phyloP scores from a whole-genome alignment of 2,888 invertebrate species.

The Oxystoma pomonae region DNA sequence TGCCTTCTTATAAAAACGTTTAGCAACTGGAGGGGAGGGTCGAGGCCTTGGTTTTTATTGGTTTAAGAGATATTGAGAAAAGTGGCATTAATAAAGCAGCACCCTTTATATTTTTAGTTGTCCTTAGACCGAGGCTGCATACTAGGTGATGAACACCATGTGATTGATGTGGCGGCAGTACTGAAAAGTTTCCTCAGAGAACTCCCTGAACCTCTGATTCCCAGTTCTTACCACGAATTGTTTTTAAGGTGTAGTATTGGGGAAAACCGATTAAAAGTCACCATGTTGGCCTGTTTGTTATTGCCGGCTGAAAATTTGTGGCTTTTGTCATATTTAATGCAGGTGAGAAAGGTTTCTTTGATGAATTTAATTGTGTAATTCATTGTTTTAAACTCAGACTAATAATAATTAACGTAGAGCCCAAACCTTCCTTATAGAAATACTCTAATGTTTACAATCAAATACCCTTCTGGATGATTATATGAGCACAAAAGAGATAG shows the following conservation, averaged over 20 bases:
- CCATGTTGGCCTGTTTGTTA: slow-evolving; percentile 64
- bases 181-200: slow-evolving; percentile 82
- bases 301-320: slow-evolving; percentile 74
- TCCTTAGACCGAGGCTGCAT: slow-evolving; percentile 67
- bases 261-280: slow-evolving; percentile 57
- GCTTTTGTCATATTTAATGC: slow-evolving; percentile 77
- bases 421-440: too few species aligned
- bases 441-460: too few species aligned
- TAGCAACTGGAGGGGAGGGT: too few species aligned
- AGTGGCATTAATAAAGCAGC: too few species aligned
- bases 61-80: too few species aligned
- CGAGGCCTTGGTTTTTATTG: too few species aligned
- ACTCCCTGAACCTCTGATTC: slow-evolving; percentile 81
- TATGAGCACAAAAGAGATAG: too few species aligned
- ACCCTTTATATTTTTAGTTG: slow-evolving; percentile 51
- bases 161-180: slow-evolving; percentile 81
- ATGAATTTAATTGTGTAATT: too few species aligned
- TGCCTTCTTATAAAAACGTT: too few species aligned
- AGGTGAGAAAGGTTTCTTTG: slow-evolving; percentile 58
- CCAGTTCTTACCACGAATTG: slow-evolving; percentile 66
- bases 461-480: too few species aligned
- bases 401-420: too few species aligned
- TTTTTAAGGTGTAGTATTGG: slow-evolving; percentile 64
- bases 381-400: too few species aligned
- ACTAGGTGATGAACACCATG: slow-evolving; percentile 67